Evolutionary conservation across 1,140 invertebrate genomes (phyloP), one percentile per base, ranked within the genome.

Genomic region (Hestina assimilis): DNA sequence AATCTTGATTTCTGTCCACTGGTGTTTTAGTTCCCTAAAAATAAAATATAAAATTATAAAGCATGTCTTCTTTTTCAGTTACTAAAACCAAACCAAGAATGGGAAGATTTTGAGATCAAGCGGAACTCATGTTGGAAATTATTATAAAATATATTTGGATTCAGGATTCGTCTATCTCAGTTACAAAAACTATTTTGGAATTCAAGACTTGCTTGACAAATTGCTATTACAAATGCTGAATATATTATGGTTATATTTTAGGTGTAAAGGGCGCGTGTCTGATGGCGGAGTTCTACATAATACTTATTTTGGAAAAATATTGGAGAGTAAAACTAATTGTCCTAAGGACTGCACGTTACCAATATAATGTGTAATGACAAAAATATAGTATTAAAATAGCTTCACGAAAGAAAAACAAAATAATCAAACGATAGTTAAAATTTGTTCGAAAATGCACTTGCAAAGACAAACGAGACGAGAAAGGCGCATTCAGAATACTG

Each of bases 161-260:
- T 48, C 52, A 50, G 48, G 62, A 46, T 65, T 53, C 19, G 69
- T 69, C 19, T 86, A 71, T 62, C 83, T 63, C 46, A 89, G 87
- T 62, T 90, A 89, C 58, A 89, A 89, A 69, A 72, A 65, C 7
- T 66, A 41, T 31, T 59, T 70, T 48, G 82, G 75, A 41, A 69
- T 86, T 12, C n/a, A n/a, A n/a, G 43, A 47, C 11, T 43, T 61
- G 11, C n/a, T n/a, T n/a, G n/a, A n/a, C n/a, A n/a, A n/a, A 45
- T 55, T 28, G 51, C 72, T 19, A 50, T 80, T 26, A 66, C 67
- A 23, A 72, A 83, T 82, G 59, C 59, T 7, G 69, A 80, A 26
- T 86, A 87, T 43, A 64, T 79, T 12, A 60, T 66, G 50, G 59
- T 69, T 60, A 74, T n/a, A 89, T 66, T 42, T 83, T 38, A 78